Percentiles rank a stretch among this genome's conserved stretches.
These are phyloP conservation scores for Cyprinella venusta DNA, from an alignment of 2,797 vertebrate species.

Conservation along the genomic window DNA sequence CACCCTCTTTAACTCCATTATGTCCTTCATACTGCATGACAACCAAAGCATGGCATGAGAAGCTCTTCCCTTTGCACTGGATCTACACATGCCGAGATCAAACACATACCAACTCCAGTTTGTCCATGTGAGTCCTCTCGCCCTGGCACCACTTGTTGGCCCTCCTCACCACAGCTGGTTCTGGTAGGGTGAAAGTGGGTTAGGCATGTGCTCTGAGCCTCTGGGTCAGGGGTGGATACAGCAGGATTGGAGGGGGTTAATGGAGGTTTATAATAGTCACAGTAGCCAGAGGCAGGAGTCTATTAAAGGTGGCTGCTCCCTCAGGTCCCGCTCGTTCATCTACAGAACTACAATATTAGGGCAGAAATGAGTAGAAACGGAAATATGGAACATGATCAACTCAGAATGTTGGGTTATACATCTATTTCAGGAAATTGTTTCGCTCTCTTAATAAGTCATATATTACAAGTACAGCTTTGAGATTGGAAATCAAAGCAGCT, in stretches of 20 bases:
- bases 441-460: neutral
- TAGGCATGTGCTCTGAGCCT: constrained; percentile 39
- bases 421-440: constrained; percentile 19
- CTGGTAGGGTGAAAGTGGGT: constrained; percentile 45
- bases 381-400: constrained; percentile 29
- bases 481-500: neutral
- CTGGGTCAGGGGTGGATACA: constrained; percentile 38
- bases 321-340: constrained; percentile 1
- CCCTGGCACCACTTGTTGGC: constrained; percentile 1
- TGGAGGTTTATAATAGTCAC: constrained; percentile 55
- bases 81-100: constrained; percentile 18
- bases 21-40: neutral
- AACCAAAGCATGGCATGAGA: neutral
- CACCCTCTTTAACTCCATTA: neutral
- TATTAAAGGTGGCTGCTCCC: constrained; percentile 55
- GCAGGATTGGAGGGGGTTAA: constrained; percentile 39
- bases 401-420: neutral
- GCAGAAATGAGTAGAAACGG: constrained; percentile 29
- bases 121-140: neutral
- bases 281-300: constrained; percentile 54
- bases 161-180: constrained; percentile 16
- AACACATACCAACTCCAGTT: neutral
- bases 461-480: neutral
- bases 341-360: constrained; percentile 38
- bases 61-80: constrained; percentile 13